Conservation (phyloP, 2,888 invertebrate species). For the Podabrus alpinus region DNA sequence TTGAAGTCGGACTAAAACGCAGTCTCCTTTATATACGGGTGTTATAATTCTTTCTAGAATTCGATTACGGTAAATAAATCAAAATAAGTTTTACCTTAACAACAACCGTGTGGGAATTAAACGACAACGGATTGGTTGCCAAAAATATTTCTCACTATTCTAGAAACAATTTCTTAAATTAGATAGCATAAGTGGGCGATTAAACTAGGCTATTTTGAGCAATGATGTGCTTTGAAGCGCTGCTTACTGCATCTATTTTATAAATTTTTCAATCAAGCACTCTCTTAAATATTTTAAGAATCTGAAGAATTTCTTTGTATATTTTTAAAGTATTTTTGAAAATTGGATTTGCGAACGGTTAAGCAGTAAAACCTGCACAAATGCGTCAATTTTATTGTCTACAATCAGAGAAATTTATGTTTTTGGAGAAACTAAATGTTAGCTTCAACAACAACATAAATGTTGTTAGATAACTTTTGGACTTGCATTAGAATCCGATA, state of each 20-base stretch:
- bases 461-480: no score
- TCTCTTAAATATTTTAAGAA: background rate
- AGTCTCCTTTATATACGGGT: background rate
- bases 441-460: no score
- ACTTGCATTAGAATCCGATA: no score
- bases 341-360: no score
- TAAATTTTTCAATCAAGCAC: background rate
- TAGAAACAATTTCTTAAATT: background rate
- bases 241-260: background rate
- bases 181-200: background rate
- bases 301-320: no score
- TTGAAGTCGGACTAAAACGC: background rate
- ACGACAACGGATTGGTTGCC: background rate
- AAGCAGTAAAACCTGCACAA: no score
- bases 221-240: background rate
- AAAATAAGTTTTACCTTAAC: background rate
- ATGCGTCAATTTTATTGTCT: no score
- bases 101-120: background rate
- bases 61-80: background rate
- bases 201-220: background rate
- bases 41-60: background rate
- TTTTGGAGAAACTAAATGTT: no score
- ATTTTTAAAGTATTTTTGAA: no score
- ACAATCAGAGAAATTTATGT: no score
- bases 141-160: background rate